A percentile compares a stretch with the other conserved stretches of the same genome.
Evolutionary conservation across 2,113 vertebrate species (phyloP).

Genomic region (Illadopsis cleaveri): DNA sequence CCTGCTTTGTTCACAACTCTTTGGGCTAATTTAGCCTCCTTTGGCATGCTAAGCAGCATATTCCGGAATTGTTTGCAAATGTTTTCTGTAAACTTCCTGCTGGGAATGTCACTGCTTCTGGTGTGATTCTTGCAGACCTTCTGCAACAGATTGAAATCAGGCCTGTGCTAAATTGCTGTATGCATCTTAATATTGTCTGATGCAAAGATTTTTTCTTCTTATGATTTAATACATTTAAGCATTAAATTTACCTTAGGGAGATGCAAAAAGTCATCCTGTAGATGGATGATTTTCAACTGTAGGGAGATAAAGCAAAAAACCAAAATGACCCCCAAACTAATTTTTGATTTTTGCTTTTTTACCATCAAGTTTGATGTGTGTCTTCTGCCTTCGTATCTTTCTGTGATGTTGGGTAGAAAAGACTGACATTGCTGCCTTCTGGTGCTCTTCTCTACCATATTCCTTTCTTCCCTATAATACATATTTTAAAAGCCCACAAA

Average conservation of each 20-base stretch:
- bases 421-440: background rate
- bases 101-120: background rate
- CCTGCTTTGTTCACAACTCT: background rate
- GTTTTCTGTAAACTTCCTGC: background rate
- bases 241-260: background rate
- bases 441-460: background rate
- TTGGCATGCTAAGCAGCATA: background rate
- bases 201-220: background rate
- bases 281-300: background rate
- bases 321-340: background rate
- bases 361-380: background rate
- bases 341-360: background rate
- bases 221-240: background rate
- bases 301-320: background rate
- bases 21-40: background rate
- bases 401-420: background rate
- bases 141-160: background rate
- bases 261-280: background rate
- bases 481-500: background rate
- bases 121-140: background rate
- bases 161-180: background rate
- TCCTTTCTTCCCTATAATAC: background rate
- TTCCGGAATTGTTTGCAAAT: background rate
- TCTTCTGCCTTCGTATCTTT: background rate
- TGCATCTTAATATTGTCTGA: background rate